phyloP scores from a whole-genome alignment of 2,888 invertebrate species.

The Ormyrus pomaceus region DNA sequence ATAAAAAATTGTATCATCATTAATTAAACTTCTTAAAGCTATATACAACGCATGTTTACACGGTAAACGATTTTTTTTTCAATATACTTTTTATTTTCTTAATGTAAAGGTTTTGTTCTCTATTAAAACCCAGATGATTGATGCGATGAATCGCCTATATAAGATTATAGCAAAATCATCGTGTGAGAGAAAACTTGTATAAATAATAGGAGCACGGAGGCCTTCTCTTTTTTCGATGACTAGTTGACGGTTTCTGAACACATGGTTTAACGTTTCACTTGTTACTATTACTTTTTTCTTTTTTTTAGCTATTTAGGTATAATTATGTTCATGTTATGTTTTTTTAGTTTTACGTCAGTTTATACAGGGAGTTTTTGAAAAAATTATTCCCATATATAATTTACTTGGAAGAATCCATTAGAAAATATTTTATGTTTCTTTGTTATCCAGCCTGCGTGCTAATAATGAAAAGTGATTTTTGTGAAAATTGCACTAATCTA shows the following conservation, averaged over 20 bases:
- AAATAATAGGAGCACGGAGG: conserved; percentile 54
- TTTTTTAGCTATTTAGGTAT: conserved; percentile 9
- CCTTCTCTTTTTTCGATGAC: conserved; percentile 56
- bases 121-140: conserved; percentile 22
- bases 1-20: conserved; percentile 58
- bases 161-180: conserved; percentile 47
- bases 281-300: conserved; percentile 34
- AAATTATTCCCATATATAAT: conserved; percentile 36
- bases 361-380: conserved; percentile 34
- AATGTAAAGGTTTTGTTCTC: conserved; percentile 32
- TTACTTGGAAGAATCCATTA: conserved; percentile 46
- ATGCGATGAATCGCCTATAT: conserved; percentile 16
- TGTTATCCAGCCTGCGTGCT: conserved; percentile 52
- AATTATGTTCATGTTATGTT: conserved; percentile 8
- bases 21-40: conserved; percentile 51
- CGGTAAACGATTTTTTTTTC: conserved; percentile 61
- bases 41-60: conserved; percentile 63
- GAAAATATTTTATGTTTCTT: conserved; percentile 34
- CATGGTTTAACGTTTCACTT: conserved; percentile 46
- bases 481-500: conserved; percentile 46
- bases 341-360: conserved; percentile 1
- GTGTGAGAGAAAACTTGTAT: conserved; percentile 42
- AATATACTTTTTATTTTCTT: conserved; percentile 24
- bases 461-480: conserved; percentile 33
- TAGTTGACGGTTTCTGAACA: conserved; percentile 56